phyloP scores from a whole-genome alignment of 2,888 invertebrate genomes.

The Microctonus aethiopoides region DNA sequence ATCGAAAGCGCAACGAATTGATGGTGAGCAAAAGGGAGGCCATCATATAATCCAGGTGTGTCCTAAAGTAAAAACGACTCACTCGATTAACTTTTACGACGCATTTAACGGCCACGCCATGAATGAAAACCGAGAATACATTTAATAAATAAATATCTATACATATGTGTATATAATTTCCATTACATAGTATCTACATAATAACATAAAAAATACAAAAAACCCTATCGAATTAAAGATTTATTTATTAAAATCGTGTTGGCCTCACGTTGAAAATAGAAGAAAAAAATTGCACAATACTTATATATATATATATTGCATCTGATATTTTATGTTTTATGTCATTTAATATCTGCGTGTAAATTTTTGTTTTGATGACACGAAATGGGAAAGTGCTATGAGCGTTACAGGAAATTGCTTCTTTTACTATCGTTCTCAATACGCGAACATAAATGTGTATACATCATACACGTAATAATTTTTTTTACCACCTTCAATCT shows the following conservation, averaged over 20 bases:
- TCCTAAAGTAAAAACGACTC: constrained; percentile 24
- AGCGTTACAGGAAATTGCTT: constrained; percentile 38
- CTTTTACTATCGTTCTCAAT: constrained; percentile 32
- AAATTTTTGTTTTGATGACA: constrained; percentile 28
- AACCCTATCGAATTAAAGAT: constrained; percentile 18
- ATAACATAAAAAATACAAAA: not conserved
- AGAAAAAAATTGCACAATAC: not conserved
- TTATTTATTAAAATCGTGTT: constrained; percentile 17
- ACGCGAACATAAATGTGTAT: not conserved
- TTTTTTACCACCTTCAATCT: not conserved
- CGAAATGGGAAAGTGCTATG: constrained; percentile 21
- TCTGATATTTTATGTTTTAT: constrained; percentile 10
- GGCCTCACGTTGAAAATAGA: not conserved
- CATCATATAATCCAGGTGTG: constrained; percentile 30
- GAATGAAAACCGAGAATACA: constrained; percentile 16
- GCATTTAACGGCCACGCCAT: constrained; percentile 14
- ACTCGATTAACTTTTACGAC: constrained; percentile 29
- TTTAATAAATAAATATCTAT: constrained; percentile 2
- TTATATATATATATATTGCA: no score
- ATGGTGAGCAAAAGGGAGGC: not conserved
- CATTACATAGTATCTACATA: not conserved
- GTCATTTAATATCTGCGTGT: constrained; percentile 21
- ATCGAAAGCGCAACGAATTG: constrained; percentile 27
- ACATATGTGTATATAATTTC: not conserved
- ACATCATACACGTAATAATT: not conserved